Evolutionary conservation across 2,888 invertebrate species (phyloP), one percentile per base, ranked within the genome.

Genomic region (Thera britannica): DNA sequence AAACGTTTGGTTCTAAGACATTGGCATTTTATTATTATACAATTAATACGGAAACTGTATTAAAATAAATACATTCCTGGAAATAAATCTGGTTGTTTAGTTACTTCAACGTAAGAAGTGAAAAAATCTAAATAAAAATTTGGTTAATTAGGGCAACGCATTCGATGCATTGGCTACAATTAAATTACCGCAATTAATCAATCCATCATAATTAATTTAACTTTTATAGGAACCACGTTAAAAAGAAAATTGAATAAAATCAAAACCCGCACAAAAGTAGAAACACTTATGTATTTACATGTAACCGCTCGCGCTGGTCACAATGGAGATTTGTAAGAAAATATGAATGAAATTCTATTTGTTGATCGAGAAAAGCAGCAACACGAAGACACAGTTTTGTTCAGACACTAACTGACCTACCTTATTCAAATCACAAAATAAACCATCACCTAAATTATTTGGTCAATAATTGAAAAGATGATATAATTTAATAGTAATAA

Each of bases 381-480:
- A 51, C 23, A 51, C 51, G 38, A 41, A 38, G 38, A n/a, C 38
- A 49, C 4, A 49, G 49, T 49, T 49, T 49, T 12, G 38, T 51
- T 7, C 12, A 7, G 23, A 51, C 2, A 2, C 23, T 51, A 49
- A 49, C 48, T 4, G 23, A 23, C 23, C 23, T 12, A 51, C 48
- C 48, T 48, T 34, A 52, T 11, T 54, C 23, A 54, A n/a, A n/a
- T 4, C 51, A 54, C 23, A 54, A 11, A 46, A 55, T 44, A 52
- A 61, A 34, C 38, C 3, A 35, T 54, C 44, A 52, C 60, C 44
- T 61, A 54, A 62, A 54, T 52, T 35, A 52, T 64, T 64, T 58
- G 58, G 63, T 58, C 57, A 64, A 52, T 44, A 65, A 65, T 58
- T 58, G n/a, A 59, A 48, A 48, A 54, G 9, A 48, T 46, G 48